Conservation (phyloP, 2,113 vertebrate genomes). For the Vireo altiloquus region DNA sequence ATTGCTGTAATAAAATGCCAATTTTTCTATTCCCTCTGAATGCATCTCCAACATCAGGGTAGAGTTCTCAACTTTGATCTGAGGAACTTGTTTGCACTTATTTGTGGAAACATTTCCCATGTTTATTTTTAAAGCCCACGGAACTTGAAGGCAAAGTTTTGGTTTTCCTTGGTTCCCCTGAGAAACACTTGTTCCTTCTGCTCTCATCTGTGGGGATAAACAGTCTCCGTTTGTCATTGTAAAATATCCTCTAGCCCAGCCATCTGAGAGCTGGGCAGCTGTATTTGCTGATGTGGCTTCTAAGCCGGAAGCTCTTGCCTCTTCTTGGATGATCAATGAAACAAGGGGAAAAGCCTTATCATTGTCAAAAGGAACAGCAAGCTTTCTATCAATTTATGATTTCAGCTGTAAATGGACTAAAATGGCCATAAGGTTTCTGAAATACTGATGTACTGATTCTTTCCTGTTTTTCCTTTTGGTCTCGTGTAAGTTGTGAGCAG, state of each 20-base stretch:
- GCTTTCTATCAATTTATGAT: background rate
- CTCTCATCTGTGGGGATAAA: fast-evolving
- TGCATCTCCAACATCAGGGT: background rate
- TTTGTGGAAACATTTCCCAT: background rate
- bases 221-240: background rate
- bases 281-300: background rate
- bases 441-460: background rate
- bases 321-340: background rate
- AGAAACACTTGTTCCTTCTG: background rate
- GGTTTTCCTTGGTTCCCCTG: background rate
- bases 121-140: constrained; percentile 1
- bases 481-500: background rate
- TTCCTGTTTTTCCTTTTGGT: background rate
- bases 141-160: background rate
- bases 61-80: background rate
- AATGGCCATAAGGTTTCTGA: background rate
- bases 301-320: background rate
- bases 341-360: background rate
- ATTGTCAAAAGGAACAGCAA: background rate
- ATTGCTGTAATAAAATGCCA: background rate
- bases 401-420: background rate
- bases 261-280: background rate
- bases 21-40: background rate
- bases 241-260: background rate
- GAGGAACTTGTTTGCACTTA: background rate